Evolutionary conservation across 2,113 vertebrate genomes (phyloP).

Genomic region (Protobothrops flavoviridis): DNA sequence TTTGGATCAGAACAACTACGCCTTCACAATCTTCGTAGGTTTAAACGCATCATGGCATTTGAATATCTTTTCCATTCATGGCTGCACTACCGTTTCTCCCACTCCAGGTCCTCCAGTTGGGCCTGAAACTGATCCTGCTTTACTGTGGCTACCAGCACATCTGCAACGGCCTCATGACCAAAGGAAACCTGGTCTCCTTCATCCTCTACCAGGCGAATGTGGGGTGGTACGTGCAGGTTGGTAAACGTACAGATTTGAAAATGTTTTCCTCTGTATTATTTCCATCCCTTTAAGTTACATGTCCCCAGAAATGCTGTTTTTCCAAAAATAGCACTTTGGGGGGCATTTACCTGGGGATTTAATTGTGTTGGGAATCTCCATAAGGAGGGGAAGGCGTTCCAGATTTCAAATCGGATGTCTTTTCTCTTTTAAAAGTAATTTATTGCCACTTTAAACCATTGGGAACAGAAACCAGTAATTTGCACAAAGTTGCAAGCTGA

Average conservation of each 20-base stretch:
- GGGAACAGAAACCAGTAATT: background rate
- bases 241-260: background rate
- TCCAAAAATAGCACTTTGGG: background rate
- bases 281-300: background rate
- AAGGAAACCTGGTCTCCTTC: conserved; percentile 79
- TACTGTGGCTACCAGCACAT: conserved; percentile 73
- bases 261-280: background rate
- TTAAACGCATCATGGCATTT: background rate
- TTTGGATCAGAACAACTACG: too few relatives aligned
- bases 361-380: background rate
- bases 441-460: background rate
- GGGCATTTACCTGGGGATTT: background rate
- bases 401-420: background rate
- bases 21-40: too few relatives aligned
- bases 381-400: background rate
- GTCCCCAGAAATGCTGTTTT: background rate
- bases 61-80: background rate
- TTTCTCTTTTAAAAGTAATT: background rate
- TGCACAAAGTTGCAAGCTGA: background rate
- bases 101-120: conserved; percentile 69
- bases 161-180: conserved; percentile 63
- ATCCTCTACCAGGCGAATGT: conserved; percentile 83
- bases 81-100: background rate
- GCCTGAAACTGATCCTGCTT: conserved; percentile 72
- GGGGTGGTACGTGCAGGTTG: conserved; percentile 65